Evolutionary conservation across 2,113 vertebrate species (phyloP), one percentile per base, ranked within the genome.

Genomic region (Ceratotherium simum): DNA sequence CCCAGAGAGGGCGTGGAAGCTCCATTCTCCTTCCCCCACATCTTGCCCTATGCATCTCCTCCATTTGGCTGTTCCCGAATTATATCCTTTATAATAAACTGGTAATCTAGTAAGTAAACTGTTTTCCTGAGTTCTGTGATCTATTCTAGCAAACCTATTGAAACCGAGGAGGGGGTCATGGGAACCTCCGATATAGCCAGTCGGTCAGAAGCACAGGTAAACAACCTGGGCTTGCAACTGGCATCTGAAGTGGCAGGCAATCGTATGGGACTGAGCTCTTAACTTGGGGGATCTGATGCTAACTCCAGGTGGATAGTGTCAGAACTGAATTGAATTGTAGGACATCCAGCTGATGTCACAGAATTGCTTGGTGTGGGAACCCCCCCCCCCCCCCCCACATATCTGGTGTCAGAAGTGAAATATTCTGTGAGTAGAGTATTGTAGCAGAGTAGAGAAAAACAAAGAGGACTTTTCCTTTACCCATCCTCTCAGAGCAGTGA

Each of bases 71-170:
- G 2, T n/a, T 64, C 33, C 42, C 42, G 70, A 83, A 51, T 76
- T 29, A 69, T 27, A 76, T 7, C 60, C 69, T 83, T 62, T 42
- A 29, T 62, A 42, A 69, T n/a, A 78, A 14, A 54, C 27, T 20
- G 67, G 54, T 16, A 25, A 54, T 33, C 42, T 70, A 33, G 56
- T 36, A 29, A 75, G 31, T 58, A 67, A 81, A 82, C 36, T 33
- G 42, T 72, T 73, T 48, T 79, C 56, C 73, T 65, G 78, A 67
- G 36, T 92, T 96, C 84, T 33, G 18, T 76, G 58, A 82, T 42
- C 51, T 89, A 39, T 92, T 89, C 84, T 89, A 82, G 70, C 39
- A 76, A 93, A 83, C n/a, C 36, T 60, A 10, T 69, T 51, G n/a
- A 48, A 25, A 27, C 14, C 1, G 18, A 76, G 39, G 33, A 83